Base-by-base conservation (phyloP, 2,888 invertebrate species). In the Phortica okadai region DNA sequence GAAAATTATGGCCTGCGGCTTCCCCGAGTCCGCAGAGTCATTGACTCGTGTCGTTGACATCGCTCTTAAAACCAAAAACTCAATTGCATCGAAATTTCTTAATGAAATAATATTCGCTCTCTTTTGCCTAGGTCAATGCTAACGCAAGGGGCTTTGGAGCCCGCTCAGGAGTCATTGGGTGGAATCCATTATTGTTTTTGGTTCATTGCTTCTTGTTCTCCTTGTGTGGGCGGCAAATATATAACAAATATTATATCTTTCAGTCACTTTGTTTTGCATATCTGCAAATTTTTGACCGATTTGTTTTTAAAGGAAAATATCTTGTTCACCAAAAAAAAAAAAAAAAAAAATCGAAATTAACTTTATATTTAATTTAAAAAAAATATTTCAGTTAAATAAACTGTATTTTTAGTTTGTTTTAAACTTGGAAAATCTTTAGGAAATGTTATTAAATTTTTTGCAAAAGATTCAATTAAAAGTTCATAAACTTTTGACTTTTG, bases 111-210 rank as follows among this genome's bases (percentile, higher is more conserved):
- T 54, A 11, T 14, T 59, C 8, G 11, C 50, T 59, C 50, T 64
- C 50, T 66, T 66, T 64, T 76, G 87, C 87, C 87, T 85, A 86
- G 85, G 85, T 85, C 85, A 85, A 85, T 81, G 84, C 82, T 79
- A 75, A 82, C 77, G 74, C 33, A 33, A 21, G 0, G 21, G 21
- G 21, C 21, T 21, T 21, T 21, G 21, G 21, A 21, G 21, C 21
- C 21, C 21, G 0, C 21, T 21, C 21, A 21, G 21, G 21, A 21
- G 21, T 74, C 80, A 74, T 80, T 87, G 85, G 85, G 84, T 87
- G 87, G 7, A 6, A 56, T 56, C 16, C 16, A n/a, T 56, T 10
- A 4, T 11, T 6, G 5, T 56, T 56, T 56, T 56, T 56, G 14
- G 14, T 10, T 56, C 16, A 5, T 56, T n/a, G n/a, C 16, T 56